These are phyloP conservation scores for Nycticebus coucang DNA, from an alignment of 2,113 vertebrate genomes.

Conservation along the genomic window DNA sequence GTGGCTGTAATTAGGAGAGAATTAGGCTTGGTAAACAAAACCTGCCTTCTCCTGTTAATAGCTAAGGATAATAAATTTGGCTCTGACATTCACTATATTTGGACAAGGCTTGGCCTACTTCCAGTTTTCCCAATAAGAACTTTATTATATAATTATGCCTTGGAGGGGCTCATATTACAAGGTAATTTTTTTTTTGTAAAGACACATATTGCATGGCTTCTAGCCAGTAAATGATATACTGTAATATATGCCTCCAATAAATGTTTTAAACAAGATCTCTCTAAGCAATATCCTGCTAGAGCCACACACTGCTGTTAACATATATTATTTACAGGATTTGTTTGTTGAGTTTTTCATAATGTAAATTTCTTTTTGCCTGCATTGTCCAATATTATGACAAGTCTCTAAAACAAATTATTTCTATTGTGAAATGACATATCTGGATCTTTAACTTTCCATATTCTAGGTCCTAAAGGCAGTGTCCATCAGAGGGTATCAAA, in stretches of 20 bases:
- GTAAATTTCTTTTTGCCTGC: conserved; percentile 83
- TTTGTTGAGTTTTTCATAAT: conserved; percentile 81
- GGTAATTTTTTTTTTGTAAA: conserved; percentile 89
- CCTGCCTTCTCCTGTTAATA: conserved; percentile 96
- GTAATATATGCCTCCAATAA: conserved; percentile 91
- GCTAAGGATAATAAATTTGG: conserved; percentile 95
- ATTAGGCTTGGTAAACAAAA: conserved; percentile 99
- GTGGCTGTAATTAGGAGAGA: conserved; percentile 97
- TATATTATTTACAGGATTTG: conserved; percentile 86
- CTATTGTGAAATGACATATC: conserved; percentile 74
- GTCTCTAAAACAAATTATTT: conserved; percentile 75
- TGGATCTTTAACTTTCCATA: conserved; percentile 69
- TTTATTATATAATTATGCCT: conserved; percentile 94
- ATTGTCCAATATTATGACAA: conserved; percentile 75
- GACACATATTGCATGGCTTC: conserved; percentile 91
- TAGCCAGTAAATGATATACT: conserved; percentile 90
- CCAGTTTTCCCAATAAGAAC: conserved; percentile 92
- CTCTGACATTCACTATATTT: conserved; percentile 93
- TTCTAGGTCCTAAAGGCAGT: conserved; percentile 52
- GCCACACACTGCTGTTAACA: conserved; percentile 78
- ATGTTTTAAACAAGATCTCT: conserved; percentile 89
- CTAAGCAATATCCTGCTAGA: conserved; percentile 85
- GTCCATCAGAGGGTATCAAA: neutral
- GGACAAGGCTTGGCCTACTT: conserved; percentile 94
- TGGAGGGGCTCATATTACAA: conserved; percentile 90